These are phyloP conservation scores for Amia ocellicauda DNA, from an alignment of 2,113 vertebrate species.

Conservation along the genomic window DNA sequence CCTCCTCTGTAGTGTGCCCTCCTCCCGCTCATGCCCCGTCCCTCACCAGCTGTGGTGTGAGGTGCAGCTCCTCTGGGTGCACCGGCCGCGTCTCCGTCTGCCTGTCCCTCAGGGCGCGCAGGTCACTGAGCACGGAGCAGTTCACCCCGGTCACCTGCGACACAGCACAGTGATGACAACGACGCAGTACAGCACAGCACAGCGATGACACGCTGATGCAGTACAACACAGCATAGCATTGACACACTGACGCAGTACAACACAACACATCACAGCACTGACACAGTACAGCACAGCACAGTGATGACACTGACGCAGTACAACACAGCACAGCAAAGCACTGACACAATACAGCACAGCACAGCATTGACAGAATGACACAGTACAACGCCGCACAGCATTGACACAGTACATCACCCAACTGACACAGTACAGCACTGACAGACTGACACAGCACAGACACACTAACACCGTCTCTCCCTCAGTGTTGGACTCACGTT, in stretches of 20 bases:
- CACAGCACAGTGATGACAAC: too few species aligned
- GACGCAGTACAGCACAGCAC: too few species aligned
- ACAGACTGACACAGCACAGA: neutral
- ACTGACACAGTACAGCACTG: neutral
- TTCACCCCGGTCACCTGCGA: slow-evolving; percentile 68
- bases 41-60: slow-evolving; percentile 73
- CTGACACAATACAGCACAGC: neutral
- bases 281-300: too few species aligned
- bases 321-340: too few species aligned
- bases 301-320: too few species aligned
- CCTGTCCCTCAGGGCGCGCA: slow-evolving; percentile 42
- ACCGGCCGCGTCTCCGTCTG: slow-evolving; percentile 58
- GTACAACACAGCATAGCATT: too few species aligned
- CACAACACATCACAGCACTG: too few species aligned
- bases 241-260: too few species aligned
- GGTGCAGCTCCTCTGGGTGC: slow-evolving; percentile 75
- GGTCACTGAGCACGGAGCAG: slow-evolving; percentile 64
- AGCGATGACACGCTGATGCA: too few species aligned
- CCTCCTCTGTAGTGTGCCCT: neutral
- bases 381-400: neutral
- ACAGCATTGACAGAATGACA: neutral
- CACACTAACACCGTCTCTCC: too few species aligned
- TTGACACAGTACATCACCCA: neutral
- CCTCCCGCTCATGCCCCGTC: too few species aligned
- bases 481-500: slow-evolving; percentile 77